Conservation (phyloP, 2,797 vertebrate species). For the Presbytis comata region DNA sequence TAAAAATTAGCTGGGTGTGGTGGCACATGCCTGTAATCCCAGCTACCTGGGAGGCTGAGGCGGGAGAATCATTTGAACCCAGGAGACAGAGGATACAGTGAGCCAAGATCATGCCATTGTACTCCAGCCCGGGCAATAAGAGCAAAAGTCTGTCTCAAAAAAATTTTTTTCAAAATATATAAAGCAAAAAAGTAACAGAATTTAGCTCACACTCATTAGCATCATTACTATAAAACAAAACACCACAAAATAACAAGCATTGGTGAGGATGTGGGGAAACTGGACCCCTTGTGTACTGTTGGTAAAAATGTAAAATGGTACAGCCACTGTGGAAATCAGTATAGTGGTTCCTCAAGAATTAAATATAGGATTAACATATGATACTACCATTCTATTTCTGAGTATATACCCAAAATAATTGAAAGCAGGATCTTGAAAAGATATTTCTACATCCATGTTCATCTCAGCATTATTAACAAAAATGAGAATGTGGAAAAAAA, state of each 20-base stretch:
- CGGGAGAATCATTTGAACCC: too few relatives aligned
- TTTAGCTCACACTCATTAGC: background rate
- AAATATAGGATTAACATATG: background rate
- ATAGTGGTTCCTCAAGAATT: background rate
- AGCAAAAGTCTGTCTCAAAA: too few relatives aligned
- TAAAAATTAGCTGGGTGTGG: too few relatives aligned
- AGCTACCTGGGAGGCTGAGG: too few relatives aligned
- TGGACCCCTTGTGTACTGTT: background rate
- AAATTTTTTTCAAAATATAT: background rate
- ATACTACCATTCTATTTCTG: background rate
- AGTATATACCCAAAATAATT: background rate
- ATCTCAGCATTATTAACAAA: background rate
- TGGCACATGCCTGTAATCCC: too few relatives aligned
- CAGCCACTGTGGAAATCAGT: background rate
- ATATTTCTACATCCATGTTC: background rate
- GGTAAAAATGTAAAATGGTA: background rate
- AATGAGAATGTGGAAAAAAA: background rate
- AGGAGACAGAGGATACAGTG: too few relatives aligned
- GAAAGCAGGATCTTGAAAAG: background rate
- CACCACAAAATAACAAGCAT: background rate
- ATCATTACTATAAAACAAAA: background rate
- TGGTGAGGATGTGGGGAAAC: background rate
- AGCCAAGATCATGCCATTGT: too few relatives aligned
- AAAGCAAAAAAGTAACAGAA: background rate
- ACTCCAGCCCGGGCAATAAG: too few relatives aligned